A percentile compares a stretch with the other conserved stretches of the same genome.
Evolutionary conservation across 2,113 vertebrate genomes (phyloP).

Genomic region (Salvelinus alpinus): DNA sequence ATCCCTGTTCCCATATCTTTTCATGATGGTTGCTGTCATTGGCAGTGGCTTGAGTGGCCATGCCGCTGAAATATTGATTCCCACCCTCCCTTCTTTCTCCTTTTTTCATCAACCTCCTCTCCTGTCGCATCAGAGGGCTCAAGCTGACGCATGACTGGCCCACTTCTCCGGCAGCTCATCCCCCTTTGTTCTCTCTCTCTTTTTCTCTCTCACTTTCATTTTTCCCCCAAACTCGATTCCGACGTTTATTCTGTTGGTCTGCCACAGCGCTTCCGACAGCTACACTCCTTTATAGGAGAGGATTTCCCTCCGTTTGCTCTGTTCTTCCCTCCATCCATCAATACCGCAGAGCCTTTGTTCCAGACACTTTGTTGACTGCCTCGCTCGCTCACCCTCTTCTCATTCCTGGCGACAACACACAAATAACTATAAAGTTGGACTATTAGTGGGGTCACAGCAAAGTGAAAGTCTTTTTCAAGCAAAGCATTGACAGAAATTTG

Average conservation of each 20-base stretch:
- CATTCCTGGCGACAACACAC: slow-evolving; percentile 57
- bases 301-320: slow-evolving; percentile 37
- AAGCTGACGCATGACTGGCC: slow-evolving; percentile 49
- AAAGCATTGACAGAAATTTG: slow-evolving; percentile 30
- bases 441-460: slow-evolving; percentile 55
- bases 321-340: slow-evolving; percentile 57
- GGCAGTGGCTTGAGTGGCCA: slow-evolving; percentile 72
- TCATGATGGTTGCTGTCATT: slow-evolving; percentile 81
- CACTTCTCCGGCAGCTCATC: slow-evolving; percentile 48
- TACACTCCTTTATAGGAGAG: slow-evolving; percentile 15
- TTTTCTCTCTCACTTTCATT: slow-evolving; percentile 16
- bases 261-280: slow-evolving; percentile 30
- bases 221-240: slow-evolving; percentile 28
- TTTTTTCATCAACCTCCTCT: neutral
- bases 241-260: slow-evolving; percentile 34
- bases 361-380: slow-evolving; percentile 45
- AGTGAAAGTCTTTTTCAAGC: slow-evolving; percentile 40
- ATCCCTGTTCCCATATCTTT: slow-evolving; percentile 76
- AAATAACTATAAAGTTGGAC: slow-evolving; percentile 63
- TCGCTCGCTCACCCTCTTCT: slow-evolving; percentile 46
- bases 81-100: neutral
- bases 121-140: slow-evolving; percentile 39
- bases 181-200: slow-evolving; percentile 26
- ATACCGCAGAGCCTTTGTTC: slow-evolving; percentile 43
- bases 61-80: slow-evolving; percentile 77